phyloP scores from a whole-genome alignment of 2,797 vertebrate genomes.

The Urophycis tenuis region DNA sequence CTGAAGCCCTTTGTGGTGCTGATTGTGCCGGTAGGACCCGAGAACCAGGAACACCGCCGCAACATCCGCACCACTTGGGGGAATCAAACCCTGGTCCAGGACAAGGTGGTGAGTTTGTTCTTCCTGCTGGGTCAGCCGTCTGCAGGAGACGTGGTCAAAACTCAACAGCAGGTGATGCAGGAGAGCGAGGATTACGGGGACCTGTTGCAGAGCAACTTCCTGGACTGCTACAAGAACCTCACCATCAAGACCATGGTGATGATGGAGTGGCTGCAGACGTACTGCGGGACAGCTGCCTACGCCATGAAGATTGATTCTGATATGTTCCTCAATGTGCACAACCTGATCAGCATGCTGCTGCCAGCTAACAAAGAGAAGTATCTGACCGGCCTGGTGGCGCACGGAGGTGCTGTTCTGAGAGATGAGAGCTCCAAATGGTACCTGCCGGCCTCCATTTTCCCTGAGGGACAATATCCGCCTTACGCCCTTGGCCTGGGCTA shows the following conservation, averaged over 20 bases:
- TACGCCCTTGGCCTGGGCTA: slow-evolving; percentile 62
- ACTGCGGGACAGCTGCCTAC: slow-evolving; percentile 52
- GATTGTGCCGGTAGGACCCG: slow-evolving; percentile 39
- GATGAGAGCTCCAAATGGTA: slow-evolving; percentile 43
- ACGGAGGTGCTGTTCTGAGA: slow-evolving; percentile 21
- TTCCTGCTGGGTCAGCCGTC: slow-evolving; percentile 54
- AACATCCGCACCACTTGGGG: slow-evolving; percentile 66
- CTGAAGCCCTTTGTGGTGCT: slow-evolving; percentile 54
- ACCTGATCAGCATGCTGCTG: slow-evolving; percentile 34
- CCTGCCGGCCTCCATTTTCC: slow-evolving; percentile 40
- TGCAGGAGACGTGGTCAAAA: slow-evolving; percentile 3
- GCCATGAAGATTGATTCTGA: slow-evolving; percentile 63
- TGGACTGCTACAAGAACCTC: slow-evolving; percentile 63
- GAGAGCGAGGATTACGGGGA: slow-evolving; percentile 47
- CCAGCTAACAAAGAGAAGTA: slow-evolving; percentile 14
- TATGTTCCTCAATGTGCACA: slow-evolving; percentile 61
- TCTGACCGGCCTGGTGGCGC: slow-evolving; percentile 47
- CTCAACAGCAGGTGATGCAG: slow-evolving; percentile 28
- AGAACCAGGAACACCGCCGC: background rate
- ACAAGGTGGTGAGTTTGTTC: slow-evolving; percentile 39
- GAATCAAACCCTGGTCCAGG: slow-evolving; percentile 43
- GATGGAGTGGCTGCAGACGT: slow-evolving; percentile 49
- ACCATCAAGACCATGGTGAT: slow-evolving; percentile 64
- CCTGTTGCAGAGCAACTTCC: slow-evolving; percentile 60
- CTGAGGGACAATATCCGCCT: slow-evolving; percentile 43